phyloP scores from a whole-genome alignment of 2,888 invertebrate species.

The Plebejus anna region DNA sequence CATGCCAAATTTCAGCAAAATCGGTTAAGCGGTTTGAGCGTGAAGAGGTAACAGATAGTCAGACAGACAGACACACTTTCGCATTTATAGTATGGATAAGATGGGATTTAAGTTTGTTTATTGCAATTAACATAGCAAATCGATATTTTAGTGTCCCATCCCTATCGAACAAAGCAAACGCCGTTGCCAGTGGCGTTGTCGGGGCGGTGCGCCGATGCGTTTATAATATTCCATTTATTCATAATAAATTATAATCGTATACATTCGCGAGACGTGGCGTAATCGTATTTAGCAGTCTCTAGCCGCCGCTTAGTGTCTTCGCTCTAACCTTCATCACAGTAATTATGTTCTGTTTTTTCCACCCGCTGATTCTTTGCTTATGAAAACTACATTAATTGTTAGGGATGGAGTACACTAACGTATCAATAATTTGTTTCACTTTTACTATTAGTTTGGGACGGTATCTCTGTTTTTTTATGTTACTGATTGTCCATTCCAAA shows the following conservation, averaged over 20 bases:
- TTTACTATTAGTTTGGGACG: neutral
- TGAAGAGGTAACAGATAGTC: no score
- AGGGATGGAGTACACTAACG: neutral
- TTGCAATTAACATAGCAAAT: constrained; percentile 18
- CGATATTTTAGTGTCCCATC: constrained; percentile 43
- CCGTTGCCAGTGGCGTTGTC: constrained; percentile 78
- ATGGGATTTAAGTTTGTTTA: no score
- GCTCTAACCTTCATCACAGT: constrained; percentile 32
- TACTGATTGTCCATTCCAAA: no score
- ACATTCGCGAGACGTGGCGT: constrained; percentile 52
- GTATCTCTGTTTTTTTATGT: no score
- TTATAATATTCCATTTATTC: constrained; percentile 80
- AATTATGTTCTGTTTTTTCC: constrained; percentile 30
- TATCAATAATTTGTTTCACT: neutral
- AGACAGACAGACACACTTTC: no score
- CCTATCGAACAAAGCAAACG: constrained; percentile 73
- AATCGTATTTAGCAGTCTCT: constrained; percentile 51
- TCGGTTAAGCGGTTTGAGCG: no score
- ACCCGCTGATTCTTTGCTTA: constrained; percentile 11
- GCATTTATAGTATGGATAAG: no score
- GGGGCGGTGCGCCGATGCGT: constrained; percentile 77
- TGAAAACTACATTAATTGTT: constrained; percentile 9
- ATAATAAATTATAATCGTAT: constrained; percentile 79
- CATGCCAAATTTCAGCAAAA: no score
- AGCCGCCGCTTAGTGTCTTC: constrained; percentile 36